Base-by-base conservation (phyloP, 92 coral and sea anemone genomes). In the Isaurus tuberculatus region DNA sequence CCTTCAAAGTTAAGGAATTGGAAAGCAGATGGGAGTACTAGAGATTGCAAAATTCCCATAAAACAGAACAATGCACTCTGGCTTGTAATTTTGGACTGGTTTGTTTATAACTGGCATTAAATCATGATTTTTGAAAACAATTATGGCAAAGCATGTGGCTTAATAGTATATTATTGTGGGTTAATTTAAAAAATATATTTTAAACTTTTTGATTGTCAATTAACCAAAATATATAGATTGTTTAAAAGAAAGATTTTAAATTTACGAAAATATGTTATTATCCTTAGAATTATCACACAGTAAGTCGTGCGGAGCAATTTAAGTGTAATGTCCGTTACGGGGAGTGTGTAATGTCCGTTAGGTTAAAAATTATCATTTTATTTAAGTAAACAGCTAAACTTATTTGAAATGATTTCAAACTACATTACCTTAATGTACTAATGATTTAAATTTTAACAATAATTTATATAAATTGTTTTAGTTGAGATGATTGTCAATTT, bases 11-110 rank as follows among this genome's bases (percentile, higher is more conserved):
- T 30, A 27, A 46, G 42, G 79, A 49, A 73, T 65, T 73, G 65
- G 80, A 73, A 73, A 73, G 65, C 80, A 73, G 80, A 73, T 73
- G 80, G 80, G 80, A 74, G 80, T 48, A 31, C 65, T 74, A 31
- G 48, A 74, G 66, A 28, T 51, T 51, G 66, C 66, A 74, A 74
- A 73, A 49, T 51, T 74, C 46, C 65, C 48, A 74, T 74, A 51
- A 29, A 74, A 74, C 80, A 73, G 65, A 73, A 26, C 65, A 73
- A 49, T 73, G 9, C 79, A 73, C 65, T 73, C 65, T 73, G 65
- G 49, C 65, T 48, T 48, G 49, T 73, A 73, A 17, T 34, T 25
- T 69, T 69, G 36, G 79, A 73, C 65, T 73, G 65, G 65, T 46
- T 73, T 73, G 79, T 26, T 44, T 61, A 61, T 44, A 46, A 72